Base-by-base conservation (phyloP, 2,888 invertebrate genomes). In the Epinotia demarniana region DNA sequence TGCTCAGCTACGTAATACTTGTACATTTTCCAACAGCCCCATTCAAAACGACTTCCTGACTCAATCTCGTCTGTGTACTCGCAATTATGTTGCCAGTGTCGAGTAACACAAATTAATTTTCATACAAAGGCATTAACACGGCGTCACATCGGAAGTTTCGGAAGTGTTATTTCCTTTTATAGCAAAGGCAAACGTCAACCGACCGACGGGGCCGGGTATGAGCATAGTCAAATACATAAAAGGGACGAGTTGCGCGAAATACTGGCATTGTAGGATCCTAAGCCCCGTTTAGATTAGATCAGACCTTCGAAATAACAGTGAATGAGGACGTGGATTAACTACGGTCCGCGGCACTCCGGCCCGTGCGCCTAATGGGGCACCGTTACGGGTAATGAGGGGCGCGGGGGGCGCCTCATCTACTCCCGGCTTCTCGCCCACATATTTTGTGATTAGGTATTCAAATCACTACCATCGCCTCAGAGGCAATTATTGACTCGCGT, bases 311-410 rank as follows among this genome's bases (percentile, higher is more conserved):
- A 94, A 94, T 94, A 94, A 94, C 94, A 94, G 93, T 92, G 93
- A 94, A 94, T 93, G 93, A 94, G 93, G 93, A 93, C 92, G 91
- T 92, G 94, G 94, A 93, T 94, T 94, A 93, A 94, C 93, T 93
- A 92, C 92, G 94, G 93, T 93, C 92, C 92, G 92, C 91, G 87
- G 90, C 91, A 92, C 91, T 92, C 89, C 87, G 92, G 91, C 89
- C 92, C 91, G 91, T 91, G 92, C 91, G 91, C 91, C 91, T 92
- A 93, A 93, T 93, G 93, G 93, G 87, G 85, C 90, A 89, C 90
- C 88, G 92, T 93, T 92, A 91, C 89, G 91, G 88, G 92, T 90
- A 92, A 93, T 91, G 92, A 92, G 89, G 90, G 90, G 90, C 82
- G 89, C 89, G 91, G 90, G 89, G 84, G 81, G 82, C 82, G 80